Base-by-base conservation (phyloP, 1,140 invertebrate species). In the Colletes gigas region DNA sequence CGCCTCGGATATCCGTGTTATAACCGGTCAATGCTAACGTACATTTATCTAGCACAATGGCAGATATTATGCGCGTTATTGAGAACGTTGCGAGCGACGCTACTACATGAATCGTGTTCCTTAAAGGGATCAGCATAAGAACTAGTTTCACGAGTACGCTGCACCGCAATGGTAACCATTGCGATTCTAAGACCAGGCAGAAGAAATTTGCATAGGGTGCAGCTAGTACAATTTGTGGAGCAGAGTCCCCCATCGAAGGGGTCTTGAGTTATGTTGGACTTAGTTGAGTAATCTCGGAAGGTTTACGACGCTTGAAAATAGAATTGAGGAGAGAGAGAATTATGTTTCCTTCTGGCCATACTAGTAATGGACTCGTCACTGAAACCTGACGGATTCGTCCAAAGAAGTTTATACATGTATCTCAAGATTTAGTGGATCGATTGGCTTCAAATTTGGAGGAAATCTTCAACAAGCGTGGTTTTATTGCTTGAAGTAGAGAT, bases 11-110 rank as follows among this genome's bases (percentile, higher is more conserved):
- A 72, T 79, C 77, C 77, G 70, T 73, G 73, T 79, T 79, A 30
- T 30, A 79, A 66, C 70, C 59, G 70, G 77, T 66, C 77, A 59
- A 79, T 79, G 69, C 77, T 57, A 79, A 79, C 60, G 59, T 66
- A 57, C 69, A 57, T 72, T 78, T 78, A 79, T 79, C 59, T 50
- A 79, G 14, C 41, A 73, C 70, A 41, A 79, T 73, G 60, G 70
- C 15, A 73, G 77, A 79, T 73, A 79, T 73, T 66, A 60, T 14
- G 41, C 77, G 4, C 54, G 60, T 73, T 66, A 66, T 79, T 66
- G 77, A 79, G 69, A 73, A 79, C 50, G 21, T 59, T 3, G 30
- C 30, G 30, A 0, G 30, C 30, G 15, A 17, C 66, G 17, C 30
- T 30, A 30, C 30, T 30, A 30, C 9, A 60, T 50, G 47, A 62